phyloP scores from a whole-genome alignment of 2,797 vertebrate genomes.

The Nyctibius grandis region DNA sequence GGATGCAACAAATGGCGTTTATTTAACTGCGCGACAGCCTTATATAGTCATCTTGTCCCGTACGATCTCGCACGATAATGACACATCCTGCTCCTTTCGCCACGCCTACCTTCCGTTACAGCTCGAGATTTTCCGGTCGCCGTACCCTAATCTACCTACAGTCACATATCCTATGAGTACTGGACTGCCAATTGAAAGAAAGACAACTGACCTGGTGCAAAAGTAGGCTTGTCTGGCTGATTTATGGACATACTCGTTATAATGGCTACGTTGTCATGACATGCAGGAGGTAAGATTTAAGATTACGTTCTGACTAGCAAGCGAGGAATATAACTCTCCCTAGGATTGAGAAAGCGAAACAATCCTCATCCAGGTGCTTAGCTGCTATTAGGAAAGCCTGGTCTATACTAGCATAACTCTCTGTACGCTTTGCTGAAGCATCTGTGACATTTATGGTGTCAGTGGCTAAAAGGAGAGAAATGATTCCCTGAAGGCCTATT shows the following conservation, averaged over 20 bases:
- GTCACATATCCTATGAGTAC: neutral
- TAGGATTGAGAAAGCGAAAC: neutral
- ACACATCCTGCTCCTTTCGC: too few relatives aligned
- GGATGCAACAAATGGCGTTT: too few relatives aligned
- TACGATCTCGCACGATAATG: too few relatives aligned
- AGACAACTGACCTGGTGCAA: neutral
- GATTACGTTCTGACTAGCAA: neutral
- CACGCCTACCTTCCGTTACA: too few relatives aligned
- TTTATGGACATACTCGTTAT: neutral
- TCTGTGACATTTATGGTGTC: slow-evolving; percentile 5
- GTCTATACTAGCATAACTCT: neutral
- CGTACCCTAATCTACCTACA: too few relatives aligned
- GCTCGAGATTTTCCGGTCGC: too few relatives aligned
- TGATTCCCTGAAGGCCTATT: slow-evolving; percentile 18
- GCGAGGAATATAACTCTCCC: neutral
- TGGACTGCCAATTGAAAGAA: neutral
- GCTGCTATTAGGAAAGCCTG: neutral
- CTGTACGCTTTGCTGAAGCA: slow-evolving; percentile 13
- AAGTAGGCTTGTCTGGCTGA: neutral
- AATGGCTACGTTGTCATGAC: neutral
- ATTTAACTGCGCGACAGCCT: too few relatives aligned
- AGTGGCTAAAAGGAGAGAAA: slow-evolving; percentile 29
- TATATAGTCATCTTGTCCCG: too few relatives aligned
- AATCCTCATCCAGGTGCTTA: neutral
- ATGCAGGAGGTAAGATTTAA: slow-evolving; percentile 9